Evolutionary conservation across 1,140 invertebrate genomes (phyloP), one percentile per base, ranked within the genome.

Genomic region (Drosophila sproati): DNA sequence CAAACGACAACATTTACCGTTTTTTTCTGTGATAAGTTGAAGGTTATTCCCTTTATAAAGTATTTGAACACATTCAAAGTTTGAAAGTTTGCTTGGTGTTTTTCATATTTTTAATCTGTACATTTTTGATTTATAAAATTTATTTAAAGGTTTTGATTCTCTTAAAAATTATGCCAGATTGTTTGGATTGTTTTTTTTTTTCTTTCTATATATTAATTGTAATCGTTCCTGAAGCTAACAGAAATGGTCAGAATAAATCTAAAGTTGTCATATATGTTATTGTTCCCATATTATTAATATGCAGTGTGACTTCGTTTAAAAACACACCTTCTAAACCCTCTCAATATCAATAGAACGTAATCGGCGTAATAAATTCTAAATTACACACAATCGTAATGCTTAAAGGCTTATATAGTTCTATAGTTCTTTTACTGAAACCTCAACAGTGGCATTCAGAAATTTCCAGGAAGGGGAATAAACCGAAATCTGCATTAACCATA

Each of bases 381-480:
- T 8, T 0, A 39, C 37, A 39, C 6, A 39, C 37, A 3, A 39
- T 75, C 70, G 37, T 54, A 69, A 45, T 79, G 41, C 34, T 20
- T 4, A 4, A 48, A 43, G 39, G 34, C 34, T 59, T 56, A 56
- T 32, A 31, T 80, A 75, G 55, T 80, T 79, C 59, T 64, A 20
- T 20, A 20, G 20, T 2, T 75, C 68, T 39, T 55, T 50, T 50
- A 31, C 10, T 8, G 8, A 39, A 50, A 68, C 32, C 66, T 47
- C 41, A 7, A 7, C 12, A 43, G 32, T 29, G 32, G 39, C 57
- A 60, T 12, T 12, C 20, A 20, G 20, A 20, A 20, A 60, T 35
- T 48, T 60, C 57, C 56, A 43, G 34, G 47, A 50, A 31, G 10
- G 29, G 60, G 5, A 61, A 50, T 50, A 61, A 50, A 37, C 60